Conservation (phyloP, 2,888 invertebrate genomes). For the Diarsia brunnea region DNA sequence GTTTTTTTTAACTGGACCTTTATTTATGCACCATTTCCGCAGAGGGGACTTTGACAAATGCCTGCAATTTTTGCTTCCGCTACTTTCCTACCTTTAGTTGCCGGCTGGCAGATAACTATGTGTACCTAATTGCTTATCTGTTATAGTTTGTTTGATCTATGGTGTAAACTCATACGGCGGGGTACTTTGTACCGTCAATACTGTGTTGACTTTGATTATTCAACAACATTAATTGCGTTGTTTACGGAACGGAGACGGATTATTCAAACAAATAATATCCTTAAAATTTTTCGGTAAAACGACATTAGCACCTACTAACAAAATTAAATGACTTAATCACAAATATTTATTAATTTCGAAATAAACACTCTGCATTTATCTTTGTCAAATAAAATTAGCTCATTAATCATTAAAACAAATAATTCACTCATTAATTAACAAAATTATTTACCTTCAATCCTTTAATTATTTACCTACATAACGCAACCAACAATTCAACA, state of each 20-base stretch:
- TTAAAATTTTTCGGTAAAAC: too few relatives aligned
- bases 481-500: conserved; percentile 42
- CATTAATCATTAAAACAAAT: conserved; percentile 12
- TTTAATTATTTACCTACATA: conserved; percentile 47
- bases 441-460: conserved; percentile 27
- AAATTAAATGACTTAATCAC: not conserved
- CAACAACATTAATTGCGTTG: not conserved
- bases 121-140: conserved; percentile 59
- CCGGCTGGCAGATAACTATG: conserved; percentile 54
- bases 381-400: conserved; percentile 17
- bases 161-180: not conserved
- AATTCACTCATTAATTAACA: conserved; percentile 15
- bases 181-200: too few relatives aligned
- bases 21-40: conserved; percentile 89
- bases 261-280: not conserved
- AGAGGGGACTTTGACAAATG: conserved; percentile 88
- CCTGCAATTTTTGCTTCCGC: conserved; percentile 86
- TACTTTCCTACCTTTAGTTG: conserved; percentile 69
- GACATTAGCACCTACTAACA: too few relatives aligned
- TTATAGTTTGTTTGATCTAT: conserved; percentile 42
- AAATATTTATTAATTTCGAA: not conserved
- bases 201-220: not conserved
- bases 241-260: not conserved
- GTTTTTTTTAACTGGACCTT: conserved; percentile 84
- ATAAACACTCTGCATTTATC: not conserved